phyloP scores from a whole-genome alignment of 2,888 invertebrate species.

The Tachina lurida region DNA sequence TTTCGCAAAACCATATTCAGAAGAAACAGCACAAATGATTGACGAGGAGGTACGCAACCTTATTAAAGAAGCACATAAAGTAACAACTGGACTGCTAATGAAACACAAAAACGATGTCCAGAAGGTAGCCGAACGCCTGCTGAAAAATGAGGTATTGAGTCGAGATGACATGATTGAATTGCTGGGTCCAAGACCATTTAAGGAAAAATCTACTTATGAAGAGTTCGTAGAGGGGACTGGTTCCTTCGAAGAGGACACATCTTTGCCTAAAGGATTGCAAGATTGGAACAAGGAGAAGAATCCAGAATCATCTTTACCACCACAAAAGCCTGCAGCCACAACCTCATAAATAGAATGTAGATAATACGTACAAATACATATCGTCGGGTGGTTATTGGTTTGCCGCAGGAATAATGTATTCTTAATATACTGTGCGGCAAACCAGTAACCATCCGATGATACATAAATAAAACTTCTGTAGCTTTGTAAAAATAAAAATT shows the following conservation, averaged over 20 bases:
- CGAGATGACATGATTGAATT: slow-evolving; percentile 99
- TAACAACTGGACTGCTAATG: slow-evolving; percentile 90
- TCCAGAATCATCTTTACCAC: slow-evolving; percentile 63
- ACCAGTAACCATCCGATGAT: no score
- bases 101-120: slow-evolving; percentile 93
- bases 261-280: slow-evolving; percentile 96
- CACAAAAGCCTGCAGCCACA: slow-evolving; percentile 77
- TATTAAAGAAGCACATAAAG: slow-evolving; percentile 90
- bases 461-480: neutral
- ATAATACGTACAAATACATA: neutral
- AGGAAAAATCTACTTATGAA: slow-evolving; percentile 99
- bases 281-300: slow-evolving; percentile 94
- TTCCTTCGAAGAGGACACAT: slow-evolving; percentile 97
- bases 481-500: neutral
- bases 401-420: no score
- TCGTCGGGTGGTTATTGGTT: no score
- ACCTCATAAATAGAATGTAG: slow-evolving; percentile 52
- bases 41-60: slow-evolving; percentile 94
- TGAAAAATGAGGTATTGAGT: slow-evolving; percentile 97
- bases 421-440: no score
- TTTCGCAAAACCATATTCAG: slow-evolving; percentile 98
- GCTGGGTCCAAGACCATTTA: slow-evolving; percentile 96
- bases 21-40: slow-evolving; percentile 97
- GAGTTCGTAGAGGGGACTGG: slow-evolving; percentile 99
- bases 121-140: slow-evolving; percentile 93